phyloP scores from a whole-genome alignment of 2,888 invertebrate genomes.

The Sesamia inferens region DNA sequence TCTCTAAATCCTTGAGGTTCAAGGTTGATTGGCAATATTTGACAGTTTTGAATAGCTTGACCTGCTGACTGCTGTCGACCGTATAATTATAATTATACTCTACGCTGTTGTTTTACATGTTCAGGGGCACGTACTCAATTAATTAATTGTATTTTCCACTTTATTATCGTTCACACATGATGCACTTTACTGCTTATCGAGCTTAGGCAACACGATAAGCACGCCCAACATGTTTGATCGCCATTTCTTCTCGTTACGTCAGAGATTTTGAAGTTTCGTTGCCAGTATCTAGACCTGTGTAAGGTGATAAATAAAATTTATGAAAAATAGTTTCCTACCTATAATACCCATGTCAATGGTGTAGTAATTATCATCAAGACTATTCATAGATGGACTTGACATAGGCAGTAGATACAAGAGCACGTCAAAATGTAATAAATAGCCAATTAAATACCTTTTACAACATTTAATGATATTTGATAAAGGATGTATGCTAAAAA shows the following conservation, averaged over 20 bases:
- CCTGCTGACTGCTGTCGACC: no score
- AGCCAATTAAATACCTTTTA: background rate
- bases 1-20: no score
- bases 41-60: no score
- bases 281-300: background rate
- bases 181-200: conserved; percentile 24
- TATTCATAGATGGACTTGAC: background rate
- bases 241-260: background rate
- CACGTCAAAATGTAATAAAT: background rate
- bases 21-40: no score
- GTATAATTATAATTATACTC: no score
- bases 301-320: background rate
- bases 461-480: background rate
- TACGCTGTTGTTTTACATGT: background rate
- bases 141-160: conserved; percentile 15
- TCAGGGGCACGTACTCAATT: background rate
- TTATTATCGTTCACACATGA: conserved; percentile 15
- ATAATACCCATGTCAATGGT: background rate
- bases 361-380: conserved; percentile 17
- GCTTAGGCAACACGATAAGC: conserved; percentile 12
- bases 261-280: background rate
- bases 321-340: background rate
- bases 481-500: background rate
- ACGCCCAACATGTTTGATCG: conserved; percentile 29
- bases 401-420: background rate